Percentiles rank a stretch among this genome's conserved stretches.
Conservation (phyloP, 2,113 vertebrate species). For the Sylvietta virens region DNA sequence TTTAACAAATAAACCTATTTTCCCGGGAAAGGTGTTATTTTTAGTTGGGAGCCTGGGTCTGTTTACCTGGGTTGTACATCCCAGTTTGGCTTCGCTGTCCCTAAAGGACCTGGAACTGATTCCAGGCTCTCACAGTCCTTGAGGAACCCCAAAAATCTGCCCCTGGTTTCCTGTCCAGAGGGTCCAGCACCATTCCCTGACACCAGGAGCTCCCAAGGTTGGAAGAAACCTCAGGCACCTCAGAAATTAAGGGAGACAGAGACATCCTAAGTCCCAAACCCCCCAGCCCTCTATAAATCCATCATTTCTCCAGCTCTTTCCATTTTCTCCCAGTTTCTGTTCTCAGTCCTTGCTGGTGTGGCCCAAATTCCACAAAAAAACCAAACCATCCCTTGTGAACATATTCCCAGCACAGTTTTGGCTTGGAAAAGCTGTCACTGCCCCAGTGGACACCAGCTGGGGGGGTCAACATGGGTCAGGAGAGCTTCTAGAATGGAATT, state of each 20-base stretch:
- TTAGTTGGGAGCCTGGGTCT: neutral
- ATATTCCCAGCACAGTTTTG: neutral
- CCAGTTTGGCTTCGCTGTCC: slow-evolving; percentile 5
- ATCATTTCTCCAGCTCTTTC: neutral
- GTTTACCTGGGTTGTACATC: neutral
- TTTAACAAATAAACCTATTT: slow-evolving; percentile 11
- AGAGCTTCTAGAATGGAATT: fast-evolving
- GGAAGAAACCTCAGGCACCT: neutral
- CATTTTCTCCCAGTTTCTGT: neutral
- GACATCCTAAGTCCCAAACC: no score
- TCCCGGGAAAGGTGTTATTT: slow-evolving; percentile 12
- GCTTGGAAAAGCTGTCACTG: neutral
- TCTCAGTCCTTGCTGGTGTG: neutral
- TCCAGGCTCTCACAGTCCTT: neutral
- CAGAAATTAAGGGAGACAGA: neutral
- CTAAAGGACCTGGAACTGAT: neutral
- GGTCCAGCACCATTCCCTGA: neutral
- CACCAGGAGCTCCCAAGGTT: neutral
- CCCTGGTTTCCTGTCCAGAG: neutral
- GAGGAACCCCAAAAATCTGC: neutral
- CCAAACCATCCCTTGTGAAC: neutral
- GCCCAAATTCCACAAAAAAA: neutral
- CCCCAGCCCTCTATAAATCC: neutral
- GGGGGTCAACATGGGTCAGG: neutral
- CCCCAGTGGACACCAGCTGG: no score